Evolutionary conservation across 2,888 invertebrate species (phyloP).

Genomic region (Eilema depressum): DNA sequence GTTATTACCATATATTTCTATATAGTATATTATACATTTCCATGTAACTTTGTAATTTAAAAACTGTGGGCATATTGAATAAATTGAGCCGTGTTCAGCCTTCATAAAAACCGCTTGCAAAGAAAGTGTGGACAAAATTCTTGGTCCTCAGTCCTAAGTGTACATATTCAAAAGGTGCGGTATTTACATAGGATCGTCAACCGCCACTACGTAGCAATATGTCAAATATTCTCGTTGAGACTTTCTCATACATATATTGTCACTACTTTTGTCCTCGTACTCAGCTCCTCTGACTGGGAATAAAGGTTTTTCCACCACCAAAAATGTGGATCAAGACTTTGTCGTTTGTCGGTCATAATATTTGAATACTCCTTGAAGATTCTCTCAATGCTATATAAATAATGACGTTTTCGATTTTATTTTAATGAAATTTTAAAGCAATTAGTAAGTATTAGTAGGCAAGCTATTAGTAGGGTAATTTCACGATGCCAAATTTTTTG

Average conservation of each 20-base stretch:
- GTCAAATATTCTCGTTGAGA: constrained; percentile 42
- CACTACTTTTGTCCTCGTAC: constrained; percentile 26
- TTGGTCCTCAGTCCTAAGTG: constrained; percentile 27
- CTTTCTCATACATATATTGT: constrained; percentile 48
- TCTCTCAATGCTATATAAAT: constrained; percentile 61
- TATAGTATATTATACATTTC: background rate
- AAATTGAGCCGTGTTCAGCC: constrained; percentile 9
- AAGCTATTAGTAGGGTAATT: too few species aligned
- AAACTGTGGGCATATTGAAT: constrained; percentile 30
- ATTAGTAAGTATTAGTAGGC: too few species aligned
- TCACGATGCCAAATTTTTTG: too few species aligned
- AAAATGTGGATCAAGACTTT: constrained; percentile 30
- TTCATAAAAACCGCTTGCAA: constrained; percentile 35
- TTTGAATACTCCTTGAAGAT: constrained; percentile 53
- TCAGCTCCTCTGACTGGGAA: constrained; percentile 12
- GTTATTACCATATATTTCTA: constrained; percentile 24
- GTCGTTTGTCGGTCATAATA: constrained; percentile 12
- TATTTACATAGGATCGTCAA: constrained; percentile 49
- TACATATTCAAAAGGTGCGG: constrained; percentile 34
- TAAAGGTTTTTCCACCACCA: constrained; percentile 15
- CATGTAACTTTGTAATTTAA: constrained; percentile 24
- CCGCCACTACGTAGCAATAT: constrained; percentile 42
- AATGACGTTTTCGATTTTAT: constrained; percentile 61
- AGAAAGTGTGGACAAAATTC: constrained; percentile 41
- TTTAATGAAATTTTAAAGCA: too few species aligned